Evolutionary conservation across 2,113 vertebrate genomes (phyloP).

Genomic region (Hemiscyllium ocellatum): DNA sequence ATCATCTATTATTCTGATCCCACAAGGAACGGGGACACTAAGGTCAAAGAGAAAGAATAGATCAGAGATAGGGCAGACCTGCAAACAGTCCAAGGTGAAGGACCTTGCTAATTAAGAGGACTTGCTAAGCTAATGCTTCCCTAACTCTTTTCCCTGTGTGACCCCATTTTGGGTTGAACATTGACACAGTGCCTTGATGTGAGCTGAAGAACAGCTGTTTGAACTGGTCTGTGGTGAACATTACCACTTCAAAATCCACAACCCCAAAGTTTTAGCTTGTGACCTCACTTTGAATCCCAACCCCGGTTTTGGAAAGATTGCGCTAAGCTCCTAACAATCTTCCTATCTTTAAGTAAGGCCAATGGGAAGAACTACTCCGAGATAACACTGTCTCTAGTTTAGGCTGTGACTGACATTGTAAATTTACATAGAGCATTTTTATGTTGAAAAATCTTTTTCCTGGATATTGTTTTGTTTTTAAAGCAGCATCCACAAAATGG

Average conservation of each 20-base stretch:
- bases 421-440: neutral
- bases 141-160: too few relatives aligned
- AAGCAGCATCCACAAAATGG: neutral
- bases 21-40: neutral
- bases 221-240: too few relatives aligned
- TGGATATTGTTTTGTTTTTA: neutral
- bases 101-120: neutral
- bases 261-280: too few relatives aligned
- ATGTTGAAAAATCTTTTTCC: neutral
- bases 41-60: neutral
- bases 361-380: neutral
- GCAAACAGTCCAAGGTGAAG: neutral
- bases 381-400: neutral
- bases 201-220: too few relatives aligned
- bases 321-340: neutral
- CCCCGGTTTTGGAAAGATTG: too few relatives aligned
- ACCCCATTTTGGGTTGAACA: too few relatives aligned
- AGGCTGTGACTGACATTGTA: neutral
- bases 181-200: too few relatives aligned
- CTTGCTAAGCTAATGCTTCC: too few relatives aligned
- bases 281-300: too few relatives aligned
- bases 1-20: slow-evolving; percentile 14
- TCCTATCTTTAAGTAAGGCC: neutral
- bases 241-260: too few relatives aligned
- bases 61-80: neutral